These are phyloP conservation scores for Ciconia maguari DNA, from an alignment of 2,113 vertebrate species.

Conservation along the genomic window DNA sequence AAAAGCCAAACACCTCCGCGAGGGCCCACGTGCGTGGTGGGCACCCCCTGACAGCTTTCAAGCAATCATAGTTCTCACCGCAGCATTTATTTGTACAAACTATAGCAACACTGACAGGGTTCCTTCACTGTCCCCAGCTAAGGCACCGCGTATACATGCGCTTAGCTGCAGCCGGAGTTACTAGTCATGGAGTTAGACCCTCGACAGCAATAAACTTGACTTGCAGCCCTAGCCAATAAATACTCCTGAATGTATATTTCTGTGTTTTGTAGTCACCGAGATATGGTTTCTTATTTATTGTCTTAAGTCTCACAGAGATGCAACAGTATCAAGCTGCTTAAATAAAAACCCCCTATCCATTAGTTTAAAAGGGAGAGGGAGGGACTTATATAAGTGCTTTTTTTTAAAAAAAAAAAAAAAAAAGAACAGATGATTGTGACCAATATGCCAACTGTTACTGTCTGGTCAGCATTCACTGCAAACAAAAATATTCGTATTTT, in stretches of 20 bases:
- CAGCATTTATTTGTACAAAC: background rate
- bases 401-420: background rate
- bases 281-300: slow-evolving; percentile 66
- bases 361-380: background rate
- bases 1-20: background rate
- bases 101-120: background rate
- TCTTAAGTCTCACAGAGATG: slow-evolving; percentile 20
- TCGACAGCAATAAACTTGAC: background rate
- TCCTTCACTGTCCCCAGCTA: background rate
- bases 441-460: background rate
- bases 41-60: background rate
- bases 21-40: background rate
- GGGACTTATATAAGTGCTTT: background rate
- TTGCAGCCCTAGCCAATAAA: background rate
- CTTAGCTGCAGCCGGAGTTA: background rate
- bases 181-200: background rate
- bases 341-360: background rate
- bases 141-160: background rate
- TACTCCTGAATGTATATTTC: slow-evolving; percentile 44
- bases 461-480: slow-evolving; percentile 20
- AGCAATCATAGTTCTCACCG: background rate
- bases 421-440: background rate
- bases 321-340: slow-evolving; percentile 43
- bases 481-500: slow-evolving; percentile 8
- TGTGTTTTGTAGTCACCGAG: background rate